These are phyloP conservation scores for Erinaceus europaeus DNA, from an alignment of 2,113 vertebrate species.

Conservation along the genomic window DNA sequence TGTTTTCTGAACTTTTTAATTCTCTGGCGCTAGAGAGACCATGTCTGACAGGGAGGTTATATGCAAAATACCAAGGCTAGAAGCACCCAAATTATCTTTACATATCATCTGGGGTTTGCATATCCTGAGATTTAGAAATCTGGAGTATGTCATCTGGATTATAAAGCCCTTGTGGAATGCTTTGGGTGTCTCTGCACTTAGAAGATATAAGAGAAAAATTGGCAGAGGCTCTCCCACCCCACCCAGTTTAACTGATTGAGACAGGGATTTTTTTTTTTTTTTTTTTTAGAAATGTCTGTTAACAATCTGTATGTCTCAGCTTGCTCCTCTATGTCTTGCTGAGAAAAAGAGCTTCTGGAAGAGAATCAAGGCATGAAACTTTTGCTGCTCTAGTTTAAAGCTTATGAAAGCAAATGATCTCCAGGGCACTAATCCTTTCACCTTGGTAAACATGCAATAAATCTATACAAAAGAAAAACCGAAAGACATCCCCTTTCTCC, in stretches of 20 bases:
- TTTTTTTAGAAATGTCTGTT: conserved; percentile 77
- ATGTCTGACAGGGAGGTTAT: conserved; percentile 64
- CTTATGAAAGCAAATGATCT: conserved; percentile 83
- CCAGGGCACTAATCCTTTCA: conserved; percentile 80
- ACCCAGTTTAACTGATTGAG: conserved; percentile 81
- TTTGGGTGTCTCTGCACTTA: conserved; percentile 65
- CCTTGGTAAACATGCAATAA: conserved; percentile 78
- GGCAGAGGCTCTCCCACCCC: conserved; percentile 77
- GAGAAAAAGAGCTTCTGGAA: conserved; percentile 78
- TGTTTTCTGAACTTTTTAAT: conserved; percentile 29
- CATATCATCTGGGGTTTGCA: conserved; percentile 56
- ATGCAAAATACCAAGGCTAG: conserved; percentile 62
- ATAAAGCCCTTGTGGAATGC: conserved; percentile 70
- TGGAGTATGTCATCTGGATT: conserved; percentile 72
- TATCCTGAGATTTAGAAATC: conserved; percentile 70
- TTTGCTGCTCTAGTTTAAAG: conserved; percentile 80
- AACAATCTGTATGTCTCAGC: conserved; percentile 83
- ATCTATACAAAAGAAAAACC: conserved; percentile 75
- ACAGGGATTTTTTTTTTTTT: conserved; percentile 82
- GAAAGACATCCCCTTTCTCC: conserved; percentile 30
- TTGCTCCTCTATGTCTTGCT: conserved; percentile 80
- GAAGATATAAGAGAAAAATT: conserved; percentile 72
- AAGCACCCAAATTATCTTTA: conserved; percentile 27
- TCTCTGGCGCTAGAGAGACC: conserved; percentile 44
- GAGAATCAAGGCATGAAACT: conserved; percentile 82